phyloP scores from a whole-genome alignment of 2,888 invertebrate genomes.

The Tortrix viridana region DNA sequence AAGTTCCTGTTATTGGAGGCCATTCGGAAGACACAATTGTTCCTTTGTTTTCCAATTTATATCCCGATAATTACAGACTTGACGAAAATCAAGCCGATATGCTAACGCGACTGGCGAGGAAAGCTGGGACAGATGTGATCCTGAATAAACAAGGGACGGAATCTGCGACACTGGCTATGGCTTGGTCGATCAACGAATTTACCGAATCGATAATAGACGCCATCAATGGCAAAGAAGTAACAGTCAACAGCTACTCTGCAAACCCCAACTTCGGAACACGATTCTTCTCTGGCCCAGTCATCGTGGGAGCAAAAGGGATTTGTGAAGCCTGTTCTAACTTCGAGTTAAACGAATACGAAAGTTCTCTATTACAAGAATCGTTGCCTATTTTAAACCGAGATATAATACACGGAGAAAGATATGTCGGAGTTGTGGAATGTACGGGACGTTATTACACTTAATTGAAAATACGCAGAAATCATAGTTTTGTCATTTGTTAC shows the following conservation, averaged over 20 bases:
- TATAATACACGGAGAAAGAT: conserved; percentile 60
- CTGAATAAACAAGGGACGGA: conserved; percentile 57
- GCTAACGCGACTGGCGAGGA: conserved; percentile 59
- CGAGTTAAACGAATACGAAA: conserved; percentile 58
- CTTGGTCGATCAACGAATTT: conserved; percentile 66
- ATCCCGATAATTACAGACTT: conserved; percentile 49
- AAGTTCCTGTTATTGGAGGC: conserved; percentile 66
- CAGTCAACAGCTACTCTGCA: conserved; percentile 57
- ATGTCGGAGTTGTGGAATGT: conserved; percentile 50
- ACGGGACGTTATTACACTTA: conserved; percentile 30
- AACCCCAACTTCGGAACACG: conserved; percentile 66
- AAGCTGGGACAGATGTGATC: conserved; percentile 60
- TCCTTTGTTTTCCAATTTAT: conserved; percentile 65
- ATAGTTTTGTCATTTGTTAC: conserved; percentile 3
- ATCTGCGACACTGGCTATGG: conserved; percentile 57
- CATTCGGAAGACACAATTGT: conserved; percentile 67
- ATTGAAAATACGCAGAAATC: background rate
- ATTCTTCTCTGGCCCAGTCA: conserved; percentile 64
- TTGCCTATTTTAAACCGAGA: conserved; percentile 57
- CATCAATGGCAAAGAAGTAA: conserved; percentile 52
- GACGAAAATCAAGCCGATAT: conserved; percentile 55
- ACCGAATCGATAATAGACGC: conserved; percentile 58
- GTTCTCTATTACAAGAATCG: conserved; percentile 50
- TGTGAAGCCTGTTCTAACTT: conserved; percentile 52
- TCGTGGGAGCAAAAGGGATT: conserved; percentile 58